A percentile compares a stretch with the other conserved stretches of the same genome.
phyloP scores from a whole-genome alignment of 2,888 invertebrate species.

The Spatulosminthurus flaviceps region DNA sequence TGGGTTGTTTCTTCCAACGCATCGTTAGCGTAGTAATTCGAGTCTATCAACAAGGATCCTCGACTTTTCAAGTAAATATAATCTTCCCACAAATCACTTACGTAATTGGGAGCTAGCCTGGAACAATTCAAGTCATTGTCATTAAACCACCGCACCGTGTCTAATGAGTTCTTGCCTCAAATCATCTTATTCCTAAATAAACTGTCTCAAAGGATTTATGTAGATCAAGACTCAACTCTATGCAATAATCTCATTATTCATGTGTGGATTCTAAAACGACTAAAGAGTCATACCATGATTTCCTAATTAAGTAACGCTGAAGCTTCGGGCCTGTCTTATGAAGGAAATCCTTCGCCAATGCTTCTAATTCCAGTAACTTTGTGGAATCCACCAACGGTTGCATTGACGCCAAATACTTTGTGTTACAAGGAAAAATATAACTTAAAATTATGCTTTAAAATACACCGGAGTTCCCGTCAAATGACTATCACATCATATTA shows the following conservation, averaged over 20 bases:
- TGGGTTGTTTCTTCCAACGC: constrained; percentile 79
- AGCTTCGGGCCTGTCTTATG: constrained; percentile 87
- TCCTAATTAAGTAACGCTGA: constrained; percentile 69
- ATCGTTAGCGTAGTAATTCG: constrained; percentile 97
- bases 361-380: constrained; percentile 1
- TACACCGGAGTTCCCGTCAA: too few species aligned
- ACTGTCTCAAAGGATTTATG: too few species aligned
- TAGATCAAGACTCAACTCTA: too few species aligned
- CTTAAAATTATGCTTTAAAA: too few species aligned
- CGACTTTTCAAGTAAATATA: constrained; percentile 97
- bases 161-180: too few species aligned
- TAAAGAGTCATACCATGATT: constrained; percentile 20
- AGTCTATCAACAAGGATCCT: constrained; percentile 96
- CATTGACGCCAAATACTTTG: constrained; percentile 36
- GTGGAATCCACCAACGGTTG: constrained; percentile 19
- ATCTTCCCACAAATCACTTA: constrained; percentile 99
- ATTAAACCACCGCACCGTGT: too few species aligned
- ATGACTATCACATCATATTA: neutral
- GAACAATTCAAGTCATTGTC: neutral
- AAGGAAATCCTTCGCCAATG: constrained; percentile 75
- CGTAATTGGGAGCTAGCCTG: constrained; percentile 87
- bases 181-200: neutral
- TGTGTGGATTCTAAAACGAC: neutral
- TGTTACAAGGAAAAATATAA: too few species aligned
- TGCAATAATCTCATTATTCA: too few species aligned